Evolutionary conservation across 1,140 invertebrate genomes (phyloP).

Genomic region (Zaprionus capensis): DNA sequence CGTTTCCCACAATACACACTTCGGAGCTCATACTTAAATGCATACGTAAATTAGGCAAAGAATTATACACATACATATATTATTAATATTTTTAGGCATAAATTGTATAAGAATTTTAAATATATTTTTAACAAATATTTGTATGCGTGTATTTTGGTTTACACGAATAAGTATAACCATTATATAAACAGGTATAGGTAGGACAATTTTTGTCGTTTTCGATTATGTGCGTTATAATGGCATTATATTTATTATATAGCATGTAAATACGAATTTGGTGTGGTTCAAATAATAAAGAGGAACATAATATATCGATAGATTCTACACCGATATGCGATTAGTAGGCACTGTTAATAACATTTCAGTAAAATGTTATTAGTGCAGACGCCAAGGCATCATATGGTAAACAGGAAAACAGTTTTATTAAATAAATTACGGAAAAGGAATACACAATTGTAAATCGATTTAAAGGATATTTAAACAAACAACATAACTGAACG

Average conservation of each 20-base stretch:
- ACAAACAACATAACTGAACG: background rate
- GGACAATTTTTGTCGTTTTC: too few relatives aligned
- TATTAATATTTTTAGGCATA: conserved; percentile 21
- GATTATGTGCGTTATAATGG: too few relatives aligned
- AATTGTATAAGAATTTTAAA: conserved; percentile 27
- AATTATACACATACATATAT: conserved; percentile 15
- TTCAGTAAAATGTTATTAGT: background rate
- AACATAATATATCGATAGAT: background rate
- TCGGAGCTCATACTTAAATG: conserved; percentile 43
- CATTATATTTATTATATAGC: too few relatives aligned
- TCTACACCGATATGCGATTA: conserved; percentile 13
- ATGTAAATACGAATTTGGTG: too few relatives aligned
- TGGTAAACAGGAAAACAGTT: background rate
- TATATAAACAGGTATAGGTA: too few relatives aligned
- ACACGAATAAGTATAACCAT: background rate
- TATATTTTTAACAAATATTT: conserved; percentile 17
- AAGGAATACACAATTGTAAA: background rate
- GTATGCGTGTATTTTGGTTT: conserved; percentile 7
- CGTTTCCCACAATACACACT: conserved; percentile 30
- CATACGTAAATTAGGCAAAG: background rate
- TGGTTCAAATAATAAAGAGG: background rate
- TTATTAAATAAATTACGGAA: background rate
- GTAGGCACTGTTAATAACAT: conserved; percentile 13
- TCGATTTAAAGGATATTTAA: background rate
- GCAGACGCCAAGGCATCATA: background rate